Conservation (phyloP, 1,140 invertebrate species). For the Acromyrmex charruanus region DNA sequence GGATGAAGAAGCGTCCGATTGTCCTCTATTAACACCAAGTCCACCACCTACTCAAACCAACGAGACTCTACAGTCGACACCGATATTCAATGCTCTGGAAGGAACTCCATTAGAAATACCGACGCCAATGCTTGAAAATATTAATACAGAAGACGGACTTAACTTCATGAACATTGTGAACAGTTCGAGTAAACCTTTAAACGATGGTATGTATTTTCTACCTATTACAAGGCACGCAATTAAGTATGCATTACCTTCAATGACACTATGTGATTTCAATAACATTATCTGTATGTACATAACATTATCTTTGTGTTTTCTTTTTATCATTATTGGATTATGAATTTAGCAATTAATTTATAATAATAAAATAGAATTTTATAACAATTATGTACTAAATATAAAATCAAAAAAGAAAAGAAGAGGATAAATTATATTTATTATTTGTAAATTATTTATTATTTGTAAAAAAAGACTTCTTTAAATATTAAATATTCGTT, state of each 20-base stretch:
- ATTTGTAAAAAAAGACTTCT: background rate
- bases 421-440: background rate
- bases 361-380: background rate
- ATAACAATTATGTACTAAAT: background rate
- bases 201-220: conserved; percentile 79
- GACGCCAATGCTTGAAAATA: conserved; percentile 78
- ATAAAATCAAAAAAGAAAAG: background rate
- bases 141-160: conserved; percentile 83
- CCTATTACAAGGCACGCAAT: background rate
- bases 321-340: background rate
- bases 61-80: conserved; percentile 65
- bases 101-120: conserved; percentile 78
- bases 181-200: conserved; percentile 82
- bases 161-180: conserved; percentile 84
- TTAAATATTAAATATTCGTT: conserved; percentile 10
- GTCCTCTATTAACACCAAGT: conserved; percentile 85
- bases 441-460: no score
- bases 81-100: conserved; percentile 79
- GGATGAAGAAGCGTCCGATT: conserved; percentile 86
- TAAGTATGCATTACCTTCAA: conserved; percentile 1
- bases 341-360: background rate
- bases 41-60: conserved; percentile 75
- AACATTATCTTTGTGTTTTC: background rate
- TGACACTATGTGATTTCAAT: background rate
- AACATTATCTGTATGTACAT: background rate